Evolutionary conservation across 2,113 vertebrate genomes (phyloP), one percentile per base, ranked within the genome.

Genomic region (Ochotona princeps): DNA sequence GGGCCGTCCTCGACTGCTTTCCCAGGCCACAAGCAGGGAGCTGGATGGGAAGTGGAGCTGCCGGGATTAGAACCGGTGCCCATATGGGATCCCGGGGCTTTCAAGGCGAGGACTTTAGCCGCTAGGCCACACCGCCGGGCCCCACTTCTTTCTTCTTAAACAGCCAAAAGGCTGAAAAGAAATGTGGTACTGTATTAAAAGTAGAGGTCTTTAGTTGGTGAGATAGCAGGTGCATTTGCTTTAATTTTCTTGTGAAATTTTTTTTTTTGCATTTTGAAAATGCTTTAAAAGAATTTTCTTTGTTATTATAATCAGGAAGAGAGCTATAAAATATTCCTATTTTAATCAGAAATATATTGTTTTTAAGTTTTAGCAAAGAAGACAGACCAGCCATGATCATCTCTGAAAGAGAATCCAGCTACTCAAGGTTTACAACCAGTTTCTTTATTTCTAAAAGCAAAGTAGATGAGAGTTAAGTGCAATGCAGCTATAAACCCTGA

Each of bases 401-500:
- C 20, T n/a, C 73, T 20, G 11, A 94, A 83, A 35, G 54, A 38
- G 69, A 92, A 47, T 5, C 9, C 51, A 63, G 67, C 23, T 14
- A 76, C 47, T 70, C 21, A 70, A 47, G 25, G 20, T 32, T 92
- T 44, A 65, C 25, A 85, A 32, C 9, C 73, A 28, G 21, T 88
- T 72, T 90, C 66, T 61, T 78, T 23, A 5, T n/a, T 80, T 84
- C 83, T 94, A 84, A 88, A 92, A 84, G 26, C n/a, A 65, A 13
- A 66, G 11, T 14, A 30, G 13, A 23, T 51, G 65, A 60, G 83
- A 32, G 2, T 70, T 89, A 49, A 86, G 84, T 61, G 51, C 10
- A 60, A 32, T 4, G 25, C 11, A 63, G 67, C 61, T 65, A 63
- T 89, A 95, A 95, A 89, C 8, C 5, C 83, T 21, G 0, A 30